Conservation (phyloP, 1,140 invertebrate genomes). For the Philopotamus ludificatus region DNA sequence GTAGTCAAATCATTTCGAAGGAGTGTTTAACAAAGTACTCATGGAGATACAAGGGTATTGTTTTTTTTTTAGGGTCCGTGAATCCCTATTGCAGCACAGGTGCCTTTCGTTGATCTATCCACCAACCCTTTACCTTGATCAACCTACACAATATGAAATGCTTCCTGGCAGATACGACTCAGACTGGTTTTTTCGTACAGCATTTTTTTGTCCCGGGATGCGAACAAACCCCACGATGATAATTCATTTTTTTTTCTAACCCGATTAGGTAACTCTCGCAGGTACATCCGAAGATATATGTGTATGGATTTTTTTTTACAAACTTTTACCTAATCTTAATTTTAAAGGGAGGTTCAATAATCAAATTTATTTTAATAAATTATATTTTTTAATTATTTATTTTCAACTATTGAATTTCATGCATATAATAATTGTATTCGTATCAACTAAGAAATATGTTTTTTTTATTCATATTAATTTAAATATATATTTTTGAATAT, state of each 20-base stretch:
- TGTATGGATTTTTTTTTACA: slow-evolving; percentile 39
- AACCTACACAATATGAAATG: slow-evolving; percentile 36
- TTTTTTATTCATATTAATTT: too few species aligned
- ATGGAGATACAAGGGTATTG: slow-evolving; percentile 7
- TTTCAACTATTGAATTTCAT: too few species aligned
- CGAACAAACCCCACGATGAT: slow-evolving; percentile 38
- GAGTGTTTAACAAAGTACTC: neutral
- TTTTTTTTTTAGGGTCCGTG: neutral
- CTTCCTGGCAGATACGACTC: slow-evolving; percentile 42
- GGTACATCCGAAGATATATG: slow-evolving; percentile 37
- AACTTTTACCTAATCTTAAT: slow-evolving; percentile 41
- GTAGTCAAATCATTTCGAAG: too few species aligned
- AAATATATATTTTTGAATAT: too few species aligned
- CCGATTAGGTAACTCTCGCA: slow-evolving; percentile 38
- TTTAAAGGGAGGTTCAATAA: slow-evolving; percentile 33
- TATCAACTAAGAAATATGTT: too few species aligned
- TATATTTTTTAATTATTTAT: neutral
- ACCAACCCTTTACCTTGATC: slow-evolving; percentile 41
- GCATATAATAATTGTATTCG: too few species aligned
- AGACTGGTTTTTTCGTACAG: slow-evolving; percentile 40
- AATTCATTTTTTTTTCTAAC: slow-evolving; percentile 38
- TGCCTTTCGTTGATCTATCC: slow-evolving; percentile 18
- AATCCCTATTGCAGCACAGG: slow-evolving; percentile 32
- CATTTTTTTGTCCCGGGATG: slow-evolving; percentile 36
- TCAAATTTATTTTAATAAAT: neutral